These are phyloP conservation scores for Plumapathes pennacea DNA, from an alignment of 92 coral and sea anemone species.

Conservation along the genomic window DNA sequence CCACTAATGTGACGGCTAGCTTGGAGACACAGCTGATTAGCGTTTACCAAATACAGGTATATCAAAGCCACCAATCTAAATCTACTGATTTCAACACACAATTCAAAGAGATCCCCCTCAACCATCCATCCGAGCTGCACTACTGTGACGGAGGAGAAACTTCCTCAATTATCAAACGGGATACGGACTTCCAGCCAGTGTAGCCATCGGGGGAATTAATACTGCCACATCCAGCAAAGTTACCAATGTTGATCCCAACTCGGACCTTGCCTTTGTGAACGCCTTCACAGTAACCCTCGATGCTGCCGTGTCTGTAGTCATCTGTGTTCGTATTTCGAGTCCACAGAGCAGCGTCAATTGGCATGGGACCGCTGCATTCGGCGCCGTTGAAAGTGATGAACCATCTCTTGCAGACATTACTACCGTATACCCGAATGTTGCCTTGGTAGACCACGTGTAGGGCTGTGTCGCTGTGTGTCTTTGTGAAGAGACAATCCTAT, in stretches of 20 bases:
- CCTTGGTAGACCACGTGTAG: constrained; percentile 32
- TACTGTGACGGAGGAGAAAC: no score
- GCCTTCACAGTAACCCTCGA: constrained; percentile 29
- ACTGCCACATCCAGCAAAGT: constrained; percentile 5
- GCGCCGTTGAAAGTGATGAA: constrained; percentile 21
- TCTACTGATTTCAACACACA: no score
- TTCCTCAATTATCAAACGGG: constrained; percentile 31
- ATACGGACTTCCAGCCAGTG: constrained; percentile 25
- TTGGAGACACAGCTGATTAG: no score
- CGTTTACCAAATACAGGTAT: no score
- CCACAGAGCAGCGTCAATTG: constrained; percentile 13
- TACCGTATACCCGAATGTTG: background rate
- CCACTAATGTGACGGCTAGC: no score
- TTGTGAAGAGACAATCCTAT: constrained; percentile 11
- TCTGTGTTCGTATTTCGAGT: background rate
- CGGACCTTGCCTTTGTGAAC: constrained; percentile 11
- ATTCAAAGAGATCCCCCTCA: no score
- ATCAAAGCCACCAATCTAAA: no score
- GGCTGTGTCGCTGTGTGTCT: constrained; percentile 1
- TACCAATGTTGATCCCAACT: constrained; percentile 26
- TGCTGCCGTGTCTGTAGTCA: constrained; percentile 1
- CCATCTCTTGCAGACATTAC: constrained; percentile 12
- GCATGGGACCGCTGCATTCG: constrained; percentile 16
- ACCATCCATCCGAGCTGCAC: no score
- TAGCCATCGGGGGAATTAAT: constrained; percentile 1